Conservation (phyloP, 1,140 invertebrate genomes). For the Drosophila neocordata region DNA sequence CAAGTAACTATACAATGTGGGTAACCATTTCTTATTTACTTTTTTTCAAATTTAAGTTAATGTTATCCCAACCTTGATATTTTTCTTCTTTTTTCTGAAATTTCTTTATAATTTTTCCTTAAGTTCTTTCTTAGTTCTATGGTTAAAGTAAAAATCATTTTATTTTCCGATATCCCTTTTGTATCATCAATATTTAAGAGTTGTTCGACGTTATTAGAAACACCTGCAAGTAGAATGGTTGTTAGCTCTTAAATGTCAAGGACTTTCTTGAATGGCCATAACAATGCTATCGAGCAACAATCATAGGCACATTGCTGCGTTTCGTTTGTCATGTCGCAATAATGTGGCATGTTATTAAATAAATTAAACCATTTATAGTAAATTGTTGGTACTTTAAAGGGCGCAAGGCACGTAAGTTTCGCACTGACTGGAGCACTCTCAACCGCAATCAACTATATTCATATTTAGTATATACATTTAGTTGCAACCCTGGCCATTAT, state of each 20-base stretch:
- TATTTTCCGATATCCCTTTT: neutral
- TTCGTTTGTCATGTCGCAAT: conserved; percentile 27
- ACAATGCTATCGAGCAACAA: conserved; percentile 31
- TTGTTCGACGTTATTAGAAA: conserved; percentile 27
- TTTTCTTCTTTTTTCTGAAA: too few species aligned
- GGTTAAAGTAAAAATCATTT: neutral
- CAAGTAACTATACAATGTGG: too few species aligned
- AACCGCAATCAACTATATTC: neutral
- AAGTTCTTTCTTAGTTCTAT: too few species aligned
- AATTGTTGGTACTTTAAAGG: conserved; percentile 44
- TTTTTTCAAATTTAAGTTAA: too few species aligned
- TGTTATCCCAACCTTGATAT: too few species aligned
- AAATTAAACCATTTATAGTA: conserved; percentile 62
- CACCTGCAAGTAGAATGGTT: conserved; percentile 24
- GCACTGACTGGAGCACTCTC: neutral
- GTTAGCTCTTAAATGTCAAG: conserved; percentile 58
- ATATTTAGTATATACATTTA: conserved; percentile 18
- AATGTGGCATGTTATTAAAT: conserved; percentile 71
- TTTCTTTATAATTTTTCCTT: too few species aligned
- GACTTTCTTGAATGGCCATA: conserved; percentile 30
- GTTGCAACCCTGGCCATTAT: conserved; percentile 22
- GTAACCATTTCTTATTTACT: too few species aligned
- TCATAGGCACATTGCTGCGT: conserved; percentile 39
- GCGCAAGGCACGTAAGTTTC: conserved; percentile 15
- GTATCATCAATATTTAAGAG: neutral